Conservation (phyloP, 2,113 vertebrate species). For the Apus apus region DNA sequence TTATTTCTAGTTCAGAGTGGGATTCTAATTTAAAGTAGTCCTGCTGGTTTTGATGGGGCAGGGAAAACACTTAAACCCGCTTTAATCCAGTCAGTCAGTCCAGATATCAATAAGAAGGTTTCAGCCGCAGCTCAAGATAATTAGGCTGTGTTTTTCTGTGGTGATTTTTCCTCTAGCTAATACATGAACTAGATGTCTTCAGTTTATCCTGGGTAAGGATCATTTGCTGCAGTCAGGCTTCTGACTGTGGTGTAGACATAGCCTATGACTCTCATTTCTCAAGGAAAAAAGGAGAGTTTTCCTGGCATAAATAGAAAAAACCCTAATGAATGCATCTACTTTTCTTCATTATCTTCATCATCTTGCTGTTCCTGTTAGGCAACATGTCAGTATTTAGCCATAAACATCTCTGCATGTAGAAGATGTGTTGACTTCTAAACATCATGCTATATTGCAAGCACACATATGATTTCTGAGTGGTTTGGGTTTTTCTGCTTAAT, state of each 20-base stretch:
- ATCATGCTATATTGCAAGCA: background rate
- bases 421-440: background rate
- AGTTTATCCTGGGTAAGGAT: background rate
- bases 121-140: background rate
- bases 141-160: background rate
- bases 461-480: background rate
- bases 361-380: background rate
- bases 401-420: background rate
- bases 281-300: background rate
- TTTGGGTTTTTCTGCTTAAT: background rate
- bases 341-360: constrained; percentile 12
- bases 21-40: constrained; percentile 20
- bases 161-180: background rate
- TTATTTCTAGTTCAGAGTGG: background rate
- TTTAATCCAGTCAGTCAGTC: background rate
- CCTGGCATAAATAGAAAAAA: background rate
- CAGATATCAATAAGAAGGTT: background rate
- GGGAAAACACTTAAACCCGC: background rate
- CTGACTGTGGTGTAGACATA: background rate
- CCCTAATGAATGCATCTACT: background rate
- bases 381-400: background rate
- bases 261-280: background rate
- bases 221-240: background rate
- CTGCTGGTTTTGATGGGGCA: constrained; percentile 31
- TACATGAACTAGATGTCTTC: background rate